Base-by-base conservation (phyloP, 1,140 invertebrate genomes). In the Sitobion miscanthi region DNA sequence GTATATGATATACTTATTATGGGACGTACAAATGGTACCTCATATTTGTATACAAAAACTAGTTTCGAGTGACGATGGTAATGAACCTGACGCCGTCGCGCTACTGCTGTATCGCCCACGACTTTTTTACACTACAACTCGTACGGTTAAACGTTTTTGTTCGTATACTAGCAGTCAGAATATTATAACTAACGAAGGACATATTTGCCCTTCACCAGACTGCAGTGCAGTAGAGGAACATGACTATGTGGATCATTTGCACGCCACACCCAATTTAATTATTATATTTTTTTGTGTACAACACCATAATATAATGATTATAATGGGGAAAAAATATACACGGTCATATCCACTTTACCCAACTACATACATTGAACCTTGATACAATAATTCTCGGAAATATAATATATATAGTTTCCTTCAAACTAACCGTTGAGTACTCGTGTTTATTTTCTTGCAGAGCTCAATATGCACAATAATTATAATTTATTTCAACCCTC, bases 51-150 rank as follows among this genome's bases (percentile, higher is more conserved):
- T 35, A 88, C 85, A 45, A 2, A 87, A 88, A 88, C 86, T 21
- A 54, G 47, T 89, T 89, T 52, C 86, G 7, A 86, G 30, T 89
- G 0, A 35, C 11, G 62, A 20, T 88, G 47, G n/a, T 38, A 89
- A 89, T 54, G 87, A 89, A 89, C 87, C 87, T 89, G 49, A 77
- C 30, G n/a, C 30, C 14, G 62, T 77, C 62, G 62, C n/a, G 62
- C 35, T 38, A n/a, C 87, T 88, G 87, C 20, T 38, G 87, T 89
- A 35, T 54, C 49, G 86, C 86, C 87, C 49, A 89, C 87, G 49
- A 89, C n/a, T 54, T 89, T 89, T 89, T 54, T n/a, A 38, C 38
- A 38, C 11, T 30, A n/a, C 62, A 77, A 35, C n/a, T 88, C 86
- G 7, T 45, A 49, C 47, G 6, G 47, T 83, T 38, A 83, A 20